Conservation (phyloP, 2,888 invertebrate species). For the Hanleya hanleyi region DNA sequence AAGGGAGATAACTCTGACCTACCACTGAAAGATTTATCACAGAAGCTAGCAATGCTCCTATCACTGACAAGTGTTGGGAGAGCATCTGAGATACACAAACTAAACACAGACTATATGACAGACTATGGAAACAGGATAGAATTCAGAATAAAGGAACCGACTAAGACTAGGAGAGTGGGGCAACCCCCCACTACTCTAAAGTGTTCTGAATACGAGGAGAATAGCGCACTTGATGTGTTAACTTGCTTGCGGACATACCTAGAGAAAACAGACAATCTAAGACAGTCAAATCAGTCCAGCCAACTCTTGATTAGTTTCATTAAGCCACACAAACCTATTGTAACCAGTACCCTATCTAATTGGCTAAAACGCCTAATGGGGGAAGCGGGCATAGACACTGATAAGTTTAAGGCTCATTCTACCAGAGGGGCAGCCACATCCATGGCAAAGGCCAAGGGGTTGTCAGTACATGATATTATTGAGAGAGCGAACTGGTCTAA, state of each 20-base stretch:
- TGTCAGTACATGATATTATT: not conserved
- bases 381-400: not conserved
- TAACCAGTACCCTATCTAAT: conserved; percentile 6
- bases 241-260: not conserved
- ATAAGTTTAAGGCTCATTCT: not conserved
- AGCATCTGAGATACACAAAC: conserved; percentile 16
- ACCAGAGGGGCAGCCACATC: not conserved
- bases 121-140: not conserved
- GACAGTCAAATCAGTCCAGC: not conserved
- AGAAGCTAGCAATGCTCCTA: conserved; percentile 18
- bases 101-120: not conserved
- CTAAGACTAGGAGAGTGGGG: conserved; percentile 15
- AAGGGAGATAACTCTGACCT: conserved; percentile 6
- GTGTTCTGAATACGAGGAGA: not conserved
- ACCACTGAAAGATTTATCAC: not conserved
- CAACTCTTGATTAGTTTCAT: not conserved
- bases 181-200: not conserved
- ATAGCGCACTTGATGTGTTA: not conserved
- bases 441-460: not conserved
- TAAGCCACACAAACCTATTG: conserved; percentile 1
- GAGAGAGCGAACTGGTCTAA: not conserved
- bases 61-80: conserved; percentile 15
- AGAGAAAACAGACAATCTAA: not conserved
- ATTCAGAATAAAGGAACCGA: not conserved
- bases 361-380: conserved; percentile 9